These are phyloP conservation scores for Mechanitis messenoides DNA, from an alignment of 2,888 invertebrate genomes.

Conservation along the genomic window DNA sequence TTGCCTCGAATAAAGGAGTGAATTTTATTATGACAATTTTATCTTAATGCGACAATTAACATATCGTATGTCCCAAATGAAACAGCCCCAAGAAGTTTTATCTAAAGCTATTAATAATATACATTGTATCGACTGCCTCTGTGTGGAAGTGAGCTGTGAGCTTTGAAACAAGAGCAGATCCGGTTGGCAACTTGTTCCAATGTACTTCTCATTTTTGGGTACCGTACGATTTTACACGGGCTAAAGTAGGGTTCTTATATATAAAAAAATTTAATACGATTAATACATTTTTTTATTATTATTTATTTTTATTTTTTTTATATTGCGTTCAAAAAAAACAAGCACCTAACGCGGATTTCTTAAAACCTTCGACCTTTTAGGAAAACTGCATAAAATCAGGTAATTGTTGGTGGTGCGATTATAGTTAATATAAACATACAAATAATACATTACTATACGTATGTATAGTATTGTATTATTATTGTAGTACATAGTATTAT, in stretches of 20 bases:
- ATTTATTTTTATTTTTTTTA: no score
- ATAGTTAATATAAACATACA: no score
- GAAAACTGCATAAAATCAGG: no score
- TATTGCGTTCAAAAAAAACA: no score
- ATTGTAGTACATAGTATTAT: no score
- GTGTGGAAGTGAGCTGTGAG: constrained; percentile 43
- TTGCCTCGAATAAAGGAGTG: no score
- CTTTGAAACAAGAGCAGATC: constrained; percentile 42
- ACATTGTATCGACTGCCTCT: constrained; percentile 33
- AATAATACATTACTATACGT: no score
- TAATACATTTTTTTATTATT: no score
- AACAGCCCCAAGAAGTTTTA: not conserved
- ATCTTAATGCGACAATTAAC: constrained; percentile 7
- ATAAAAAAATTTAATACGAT: not conserved
- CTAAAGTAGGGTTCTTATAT: not conserved
- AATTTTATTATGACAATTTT: not conserved
- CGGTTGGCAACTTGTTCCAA: constrained; percentile 45
- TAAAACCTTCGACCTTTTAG: no score
- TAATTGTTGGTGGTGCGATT: no score
- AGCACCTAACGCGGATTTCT: no score
- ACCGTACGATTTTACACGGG: not conserved
- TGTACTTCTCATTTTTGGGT: constrained; percentile 17
- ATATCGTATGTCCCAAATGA: not conserved
- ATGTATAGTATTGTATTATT: no score
- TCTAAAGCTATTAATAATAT: constrained; percentile 5